Percentiles rank a stretch among this genome's conserved stretches.
These are phyloP conservation scores for Caerostris extrusa DNA, from an alignment of 1,140 invertebrate genomes.

Conservation along the genomic window DNA sequence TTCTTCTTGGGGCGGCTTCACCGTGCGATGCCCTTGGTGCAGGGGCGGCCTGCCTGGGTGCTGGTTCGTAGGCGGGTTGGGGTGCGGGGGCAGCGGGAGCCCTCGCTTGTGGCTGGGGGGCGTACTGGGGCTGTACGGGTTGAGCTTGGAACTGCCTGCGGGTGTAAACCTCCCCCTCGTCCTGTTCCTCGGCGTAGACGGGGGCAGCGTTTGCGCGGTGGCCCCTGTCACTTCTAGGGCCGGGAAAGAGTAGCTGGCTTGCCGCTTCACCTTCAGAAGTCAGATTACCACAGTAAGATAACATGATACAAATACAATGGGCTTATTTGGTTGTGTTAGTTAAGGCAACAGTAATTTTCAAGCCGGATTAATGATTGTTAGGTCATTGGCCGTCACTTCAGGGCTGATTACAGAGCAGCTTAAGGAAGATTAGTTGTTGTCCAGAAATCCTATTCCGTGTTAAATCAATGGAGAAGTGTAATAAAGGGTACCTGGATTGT, in stretches of 20 bases:
- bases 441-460: too few relatives aligned
- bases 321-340: too few relatives aligned
- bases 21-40: not conserved
- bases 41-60: slow-evolving; percentile 17
- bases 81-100: slow-evolving; percentile 36
- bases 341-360: too few relatives aligned
- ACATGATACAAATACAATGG: too few relatives aligned
- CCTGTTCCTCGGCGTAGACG: slow-evolving; percentile 37
- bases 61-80: slow-evolving; percentile 1
- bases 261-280: slow-evolving; percentile 58
- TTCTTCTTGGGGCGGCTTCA: slow-evolving; percentile 35
- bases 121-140: slow-evolving; percentile 60
- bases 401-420: too few relatives aligned
- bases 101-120: not conserved
- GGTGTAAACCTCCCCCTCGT: slow-evolving; percentile 52
- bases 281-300: not conserved
- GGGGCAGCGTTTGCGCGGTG: slow-evolving; percentile 6
- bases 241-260: slow-evolving; percentile 72
- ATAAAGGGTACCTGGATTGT: too few relatives aligned
- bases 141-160: slow-evolving; percentile 49
- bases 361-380: too few relatives aligned
- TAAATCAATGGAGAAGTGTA: too few relatives aligned
- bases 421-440: too few relatives aligned
- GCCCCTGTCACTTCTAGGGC: slow-evolving; percentile 57
- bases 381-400: too few relatives aligned